Conservation (phyloP, 1,140 invertebrate species). For the Andrena cerasifolii region DNA sequence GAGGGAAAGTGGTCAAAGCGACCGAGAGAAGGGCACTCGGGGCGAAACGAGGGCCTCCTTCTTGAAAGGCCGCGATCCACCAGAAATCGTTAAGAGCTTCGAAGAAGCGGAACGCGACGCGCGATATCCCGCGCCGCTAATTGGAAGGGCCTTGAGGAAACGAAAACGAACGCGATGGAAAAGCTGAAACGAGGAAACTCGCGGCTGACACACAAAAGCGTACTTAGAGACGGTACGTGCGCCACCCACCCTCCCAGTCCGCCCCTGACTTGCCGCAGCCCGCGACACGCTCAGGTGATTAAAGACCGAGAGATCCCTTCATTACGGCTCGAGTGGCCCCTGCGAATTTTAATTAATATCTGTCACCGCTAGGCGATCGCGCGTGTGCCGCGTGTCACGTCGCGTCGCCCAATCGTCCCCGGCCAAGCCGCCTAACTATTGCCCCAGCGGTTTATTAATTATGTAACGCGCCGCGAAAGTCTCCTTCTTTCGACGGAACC, state of each 20-base stretch:
- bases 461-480: not conserved
- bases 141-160: slow-evolving; percentile 4
- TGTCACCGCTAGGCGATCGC: slow-evolving; percentile 7
- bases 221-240: not conserved
- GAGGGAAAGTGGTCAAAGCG: slow-evolving; percentile 24
- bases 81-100: slow-evolving; percentile 13
- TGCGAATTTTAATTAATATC: slow-evolving; percentile 61
- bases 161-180: not conserved
- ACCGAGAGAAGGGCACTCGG: slow-evolving; percentile 17
- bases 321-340: slow-evolving; percentile 43
- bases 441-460: not conserved
- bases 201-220: slow-evolving; percentile 1
- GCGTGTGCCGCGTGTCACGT: not conserved
- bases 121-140: slow-evolving; percentile 24
- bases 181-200: slow-evolving; percentile 7
- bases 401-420: not conserved
- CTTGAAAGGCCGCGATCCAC: not conserved
- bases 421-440: not conserved
- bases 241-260: not conserved
- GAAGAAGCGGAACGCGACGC: slow-evolving; percentile 1
- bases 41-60: not conserved
- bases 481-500: not conserved
- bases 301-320: slow-evolving; percentile 47
- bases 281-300: slow-evolving; percentile 40
- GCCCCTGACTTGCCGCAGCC: not conserved